These are phyloP conservation scores for Nomada flava DNA, from an alignment of 2,888 invertebrate species.

Conservation along the genomic window DNA sequence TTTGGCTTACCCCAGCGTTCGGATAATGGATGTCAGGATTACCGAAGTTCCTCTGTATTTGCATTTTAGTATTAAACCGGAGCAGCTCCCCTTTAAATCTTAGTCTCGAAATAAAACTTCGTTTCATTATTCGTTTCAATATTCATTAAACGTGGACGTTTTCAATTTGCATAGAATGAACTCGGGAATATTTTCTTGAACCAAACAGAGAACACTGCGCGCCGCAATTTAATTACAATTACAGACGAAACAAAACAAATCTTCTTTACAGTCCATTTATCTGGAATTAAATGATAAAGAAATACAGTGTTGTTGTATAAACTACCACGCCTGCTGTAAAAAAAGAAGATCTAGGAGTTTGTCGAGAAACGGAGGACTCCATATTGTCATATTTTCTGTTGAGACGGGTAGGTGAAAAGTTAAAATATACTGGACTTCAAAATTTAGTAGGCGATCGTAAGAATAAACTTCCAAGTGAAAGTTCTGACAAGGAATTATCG, in stretches of 20 bases:
- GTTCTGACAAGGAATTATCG: constrained; percentile 18
- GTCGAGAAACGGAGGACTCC: neutral
- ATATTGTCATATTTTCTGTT: constrained; percentile 8
- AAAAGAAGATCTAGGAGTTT: neutral
- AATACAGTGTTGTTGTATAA: no score
- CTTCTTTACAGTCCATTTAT: no score
- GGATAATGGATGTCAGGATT: neutral
- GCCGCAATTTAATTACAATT: no score
- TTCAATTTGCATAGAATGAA: no score
- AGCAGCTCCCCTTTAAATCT: neutral
- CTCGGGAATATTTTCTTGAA: no score
- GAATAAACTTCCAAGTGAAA: constrained; percentile 21
- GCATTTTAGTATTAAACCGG: neutral
- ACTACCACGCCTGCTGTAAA: no score
- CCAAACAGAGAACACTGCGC: no score
- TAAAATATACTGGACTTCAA: neutral
- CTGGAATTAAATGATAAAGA: no score
- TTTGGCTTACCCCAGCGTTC: neutral
- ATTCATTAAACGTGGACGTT: no score
- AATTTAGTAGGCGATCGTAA: constrained; percentile 26
- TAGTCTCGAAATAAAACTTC: no score
- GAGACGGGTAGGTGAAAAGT: neutral
- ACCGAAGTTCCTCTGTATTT: neutral
- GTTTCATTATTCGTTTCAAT: no score
- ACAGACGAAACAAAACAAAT: no score